A percentile compares a stretch with the other conserved stretches of the same genome.
Evolutionary conservation across 2,113 vertebrate genomes (phyloP).

Genomic region (Picathartes gymnocephalus): DNA sequence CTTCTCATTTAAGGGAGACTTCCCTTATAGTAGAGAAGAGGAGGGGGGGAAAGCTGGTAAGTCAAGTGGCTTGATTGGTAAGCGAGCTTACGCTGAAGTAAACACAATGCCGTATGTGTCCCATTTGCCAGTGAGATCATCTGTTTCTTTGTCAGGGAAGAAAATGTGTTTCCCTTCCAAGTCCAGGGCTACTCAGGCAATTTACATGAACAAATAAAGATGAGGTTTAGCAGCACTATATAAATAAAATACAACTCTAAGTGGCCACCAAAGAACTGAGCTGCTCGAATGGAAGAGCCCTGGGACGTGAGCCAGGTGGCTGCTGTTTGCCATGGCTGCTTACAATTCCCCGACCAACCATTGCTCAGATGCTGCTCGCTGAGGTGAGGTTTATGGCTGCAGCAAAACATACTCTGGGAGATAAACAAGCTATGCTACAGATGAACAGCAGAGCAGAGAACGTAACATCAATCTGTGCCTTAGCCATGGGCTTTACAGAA

Average conservation of each 20-base stretch:
- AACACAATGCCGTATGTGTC: slow-evolving; percentile 36
- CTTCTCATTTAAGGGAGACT: neutral
- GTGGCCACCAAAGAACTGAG: slow-evolving; percentile 55
- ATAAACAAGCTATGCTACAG: neutral
- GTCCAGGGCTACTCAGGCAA: slow-evolving; percentile 41
- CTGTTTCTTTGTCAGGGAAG: slow-evolving; percentile 57
- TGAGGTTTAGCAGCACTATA: slow-evolving; percentile 54
- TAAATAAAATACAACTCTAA: slow-evolving; percentile 56
- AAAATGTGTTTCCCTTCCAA: slow-evolving; percentile 58
- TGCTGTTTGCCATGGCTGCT: slow-evolving; percentile 57
- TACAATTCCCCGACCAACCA: neutral
- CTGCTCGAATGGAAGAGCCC: neutral
- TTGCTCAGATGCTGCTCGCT: neutral
- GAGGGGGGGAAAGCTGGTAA: rapidly evolving
- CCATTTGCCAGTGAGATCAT: slow-evolving; percentile 59
- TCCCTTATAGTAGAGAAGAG: neutral
- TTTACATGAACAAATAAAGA: slow-evolving; percentile 66
- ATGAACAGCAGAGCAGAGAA: neutral
- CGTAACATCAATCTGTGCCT: neutral
- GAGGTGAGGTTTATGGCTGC: slow-evolving; percentile 17
- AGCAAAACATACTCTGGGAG: neutral
- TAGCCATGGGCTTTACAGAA: neutral
- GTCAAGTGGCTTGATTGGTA: slow-evolving; percentile 53
- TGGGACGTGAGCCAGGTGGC: slow-evolving; percentile 24
- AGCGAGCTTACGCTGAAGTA: slow-evolving; percentile 23